These are phyloP conservation scores for Phycodurus eques DNA, from an alignment of 2,113 vertebrate species.

Conservation along the genomic window DNA sequence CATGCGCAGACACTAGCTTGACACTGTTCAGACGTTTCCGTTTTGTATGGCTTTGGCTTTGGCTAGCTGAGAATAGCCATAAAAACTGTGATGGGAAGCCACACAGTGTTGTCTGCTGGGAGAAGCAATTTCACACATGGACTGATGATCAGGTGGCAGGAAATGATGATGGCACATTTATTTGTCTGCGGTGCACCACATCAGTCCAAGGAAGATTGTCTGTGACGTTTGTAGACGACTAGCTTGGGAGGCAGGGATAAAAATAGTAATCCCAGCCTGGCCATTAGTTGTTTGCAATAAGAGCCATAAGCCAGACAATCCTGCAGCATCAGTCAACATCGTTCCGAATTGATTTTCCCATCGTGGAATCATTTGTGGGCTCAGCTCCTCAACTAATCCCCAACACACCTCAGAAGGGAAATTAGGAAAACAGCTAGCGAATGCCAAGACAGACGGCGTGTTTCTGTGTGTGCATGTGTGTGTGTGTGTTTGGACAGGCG, in stretches of 20 bases:
- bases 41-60: not conserved
- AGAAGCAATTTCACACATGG: constrained; percentile 6
- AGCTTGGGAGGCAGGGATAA: constrained; percentile 13
- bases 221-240: constrained; percentile 21
- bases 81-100: not conserved
- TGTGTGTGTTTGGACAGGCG: not conserved
- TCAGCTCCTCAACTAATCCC: constrained; percentile 20
- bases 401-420: constrained; percentile 1
- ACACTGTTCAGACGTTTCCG: not conserved
- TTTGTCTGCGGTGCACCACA: constrained; percentile 16
- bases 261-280: constrained; percentile 10
- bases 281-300: constrained; percentile 17
- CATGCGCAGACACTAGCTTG: not conserved
- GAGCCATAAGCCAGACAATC: constrained; percentile 15
- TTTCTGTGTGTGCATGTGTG: not conserved
- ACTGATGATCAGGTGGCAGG: constrained; percentile 21
- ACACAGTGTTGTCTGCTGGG: not conserved
- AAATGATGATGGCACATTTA: constrained; percentile 14
- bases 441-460: not conserved
- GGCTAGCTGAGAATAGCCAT: not conserved
- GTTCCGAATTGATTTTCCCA: constrained; percentile 38
- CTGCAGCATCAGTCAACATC: constrained; percentile 37
- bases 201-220: constrained; percentile 14
- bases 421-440: not conserved
- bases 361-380: constrained; percentile 17